These are phyloP conservation scores for Pteruthius melanotis DNA, from an alignment of 2,113 vertebrate species.

Conservation along the genomic window DNA sequence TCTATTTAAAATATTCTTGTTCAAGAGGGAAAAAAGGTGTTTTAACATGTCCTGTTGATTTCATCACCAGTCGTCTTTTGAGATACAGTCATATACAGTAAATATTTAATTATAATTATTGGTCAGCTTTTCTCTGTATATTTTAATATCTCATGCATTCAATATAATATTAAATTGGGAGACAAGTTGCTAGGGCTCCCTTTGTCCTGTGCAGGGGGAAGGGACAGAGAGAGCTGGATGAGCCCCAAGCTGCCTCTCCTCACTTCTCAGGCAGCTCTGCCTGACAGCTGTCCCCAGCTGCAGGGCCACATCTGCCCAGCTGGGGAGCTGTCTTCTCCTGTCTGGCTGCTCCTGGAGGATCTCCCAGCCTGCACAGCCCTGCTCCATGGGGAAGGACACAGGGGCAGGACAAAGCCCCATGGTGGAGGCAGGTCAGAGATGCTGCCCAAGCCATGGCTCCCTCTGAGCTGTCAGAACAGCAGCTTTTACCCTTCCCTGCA, in stretches of 20 bases:
- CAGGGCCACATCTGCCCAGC: background rate
- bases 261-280: background rate
- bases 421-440: background rate
- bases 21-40: background rate
- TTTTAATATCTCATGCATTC: background rate
- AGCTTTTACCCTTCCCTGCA: background rate
- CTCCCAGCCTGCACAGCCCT: background rate
- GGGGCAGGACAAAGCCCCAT: background rate
- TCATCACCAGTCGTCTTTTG: background rate
- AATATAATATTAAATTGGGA: background rate
- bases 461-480: background rate
- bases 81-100: background rate
- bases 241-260: background rate
- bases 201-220: background rate
- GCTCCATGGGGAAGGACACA: too few relatives aligned
- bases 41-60: background rate
- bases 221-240: background rate
- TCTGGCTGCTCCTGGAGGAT: background rate
- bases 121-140: background rate
- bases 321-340: background rate
- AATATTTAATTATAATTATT: background rate
- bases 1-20: background rate
- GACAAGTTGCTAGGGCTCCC: background rate
- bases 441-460: background rate
- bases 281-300: background rate